Evolutionary conservation across 1,140 invertebrate species (phyloP), one percentile per base, ranked within the genome.

Genomic region (Neodiprion fabricii): DNA sequence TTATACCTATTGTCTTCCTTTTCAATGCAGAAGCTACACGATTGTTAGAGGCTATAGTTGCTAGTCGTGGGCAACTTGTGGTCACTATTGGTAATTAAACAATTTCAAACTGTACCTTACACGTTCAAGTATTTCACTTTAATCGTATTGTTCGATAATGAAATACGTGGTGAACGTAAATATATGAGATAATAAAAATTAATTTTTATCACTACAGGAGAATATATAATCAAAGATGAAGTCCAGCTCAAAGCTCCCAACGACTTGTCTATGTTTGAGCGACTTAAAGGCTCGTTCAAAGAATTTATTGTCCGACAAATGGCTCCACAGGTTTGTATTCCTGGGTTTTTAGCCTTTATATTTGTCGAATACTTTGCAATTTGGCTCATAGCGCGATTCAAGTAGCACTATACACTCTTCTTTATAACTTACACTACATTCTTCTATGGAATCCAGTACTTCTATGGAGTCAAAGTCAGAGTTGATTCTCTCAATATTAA

Each of bases 1-100:
- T 87, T 70, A 98, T 99, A 83, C 97, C 97, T 0, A 91, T 97
- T 14, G 94, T 98, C 0, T 99, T 99, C 85, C 89, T 99, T 10
- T 99, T 97, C 85, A 91, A 91, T n/a, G 85, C 91, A 73, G 97
- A 99, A 84, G 95, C 93, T 10, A 84, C 89, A 69, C 87, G 91
- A 79, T 84, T 98, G 9, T 78, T 93, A 1, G 87, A 92, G 65
- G 89, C 92, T 21, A 83, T 93, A 48, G 77, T 78, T 7, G 65
- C 70, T 8, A 74, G 78, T 61, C 70, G 83, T 67, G 78, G 78
- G 28, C 81, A 76, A 67, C 81, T 88, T 61, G 77, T 76, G 48
- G 82, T 88, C 21, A 86, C 83, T 40, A 83, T 89, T 78, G 81
- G 84, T 83, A 80, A 82, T 74, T 12, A 4, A 61, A 14, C 9